phyloP scores from a whole-genome alignment of 2,888 invertebrate species.

The Ferdinandea cuprea region DNA sequence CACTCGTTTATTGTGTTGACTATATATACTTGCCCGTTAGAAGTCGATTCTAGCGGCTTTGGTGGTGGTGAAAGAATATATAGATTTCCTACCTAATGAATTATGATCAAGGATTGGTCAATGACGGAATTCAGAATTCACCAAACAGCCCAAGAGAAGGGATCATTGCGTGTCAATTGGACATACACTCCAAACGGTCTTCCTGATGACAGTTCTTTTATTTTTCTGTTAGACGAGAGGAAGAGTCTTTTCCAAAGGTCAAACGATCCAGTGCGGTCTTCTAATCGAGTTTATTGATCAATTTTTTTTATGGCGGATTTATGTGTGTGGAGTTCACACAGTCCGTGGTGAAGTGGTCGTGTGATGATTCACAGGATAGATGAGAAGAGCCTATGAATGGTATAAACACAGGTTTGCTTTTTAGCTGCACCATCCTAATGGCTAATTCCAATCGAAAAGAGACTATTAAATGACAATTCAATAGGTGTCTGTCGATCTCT shows the following conservation, averaged over 20 bases:
- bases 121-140: constrained; percentile 29
- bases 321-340: constrained; percentile 13
- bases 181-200: constrained; percentile 36
- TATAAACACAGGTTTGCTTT: constrained; percentile 55
- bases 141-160: constrained; percentile 31
- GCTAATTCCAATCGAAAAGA: constrained; percentile 28
- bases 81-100: constrained; percentile 61
- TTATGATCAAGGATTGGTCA: constrained; percentile 59
- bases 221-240: neutral
- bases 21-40: constrained; percentile 49
- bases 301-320: constrained; percentile 58
- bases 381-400: neutral
- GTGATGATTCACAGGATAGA: constrained; percentile 49
- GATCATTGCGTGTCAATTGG: constrained; percentile 68
- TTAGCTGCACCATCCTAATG: constrained; percentile 34
- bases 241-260: constrained; percentile 60
- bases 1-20: constrained; percentile 72
- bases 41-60: constrained; percentile 58
- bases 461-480: constrained; percentile 50
- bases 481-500: constrained; percentile 58
- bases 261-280: constrained; percentile 21
- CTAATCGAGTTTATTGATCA: constrained; percentile 68
- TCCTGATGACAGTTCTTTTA: constrained; percentile 56
- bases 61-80: constrained; percentile 69
- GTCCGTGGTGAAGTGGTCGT: no score